Evolutionary conservation across 2,888 invertebrate genomes (phyloP).

Genomic region (Patella ulyssiponensis): DNA sequence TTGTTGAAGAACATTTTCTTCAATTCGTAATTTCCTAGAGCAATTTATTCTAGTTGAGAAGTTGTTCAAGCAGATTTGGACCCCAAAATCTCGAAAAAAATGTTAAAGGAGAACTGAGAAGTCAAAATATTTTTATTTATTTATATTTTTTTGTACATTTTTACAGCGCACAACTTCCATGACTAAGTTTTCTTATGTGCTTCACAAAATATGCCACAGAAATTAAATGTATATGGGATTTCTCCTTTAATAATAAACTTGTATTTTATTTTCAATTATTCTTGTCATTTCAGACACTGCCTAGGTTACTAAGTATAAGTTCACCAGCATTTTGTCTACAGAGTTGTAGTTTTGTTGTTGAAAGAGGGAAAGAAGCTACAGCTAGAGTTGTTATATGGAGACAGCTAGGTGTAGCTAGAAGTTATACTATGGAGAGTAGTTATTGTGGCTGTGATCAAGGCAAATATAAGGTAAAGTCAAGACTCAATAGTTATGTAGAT

Average conservation of each 20-base stretch:
- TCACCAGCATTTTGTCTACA: constrained; percentile 82
- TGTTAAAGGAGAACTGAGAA: too few species aligned
- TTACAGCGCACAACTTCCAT: neutral
- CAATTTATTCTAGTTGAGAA: too few species aligned
- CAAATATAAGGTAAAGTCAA: constrained; percentile 77
- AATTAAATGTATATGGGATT: neutral
- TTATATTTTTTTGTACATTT: neutral
- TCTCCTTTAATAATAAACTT: neutral
- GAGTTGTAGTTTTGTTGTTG: constrained; percentile 84
- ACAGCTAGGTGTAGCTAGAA: constrained; percentile 82
- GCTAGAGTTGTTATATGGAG: constrained; percentile 90
- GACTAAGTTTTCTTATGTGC: neutral
- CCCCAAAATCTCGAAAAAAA: too few species aligned
- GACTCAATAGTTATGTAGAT: too few species aligned
- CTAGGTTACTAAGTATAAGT: constrained; percentile 80
- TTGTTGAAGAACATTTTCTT: too few species aligned
- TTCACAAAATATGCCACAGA: neutral
- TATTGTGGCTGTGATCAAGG: constrained; percentile 89
- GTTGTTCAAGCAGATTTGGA: too few species aligned
- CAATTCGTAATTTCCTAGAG: too few species aligned
- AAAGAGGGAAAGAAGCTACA: constrained; percentile 85
- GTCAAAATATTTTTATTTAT: neutral
- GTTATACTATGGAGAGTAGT: constrained; percentile 89
- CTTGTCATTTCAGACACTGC: constrained; percentile 76
- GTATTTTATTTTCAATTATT: constrained; percentile 30